Base-by-base conservation (phyloP, 1,140 invertebrate genomes). In the Mycetomoellerius zeteki region DNA sequence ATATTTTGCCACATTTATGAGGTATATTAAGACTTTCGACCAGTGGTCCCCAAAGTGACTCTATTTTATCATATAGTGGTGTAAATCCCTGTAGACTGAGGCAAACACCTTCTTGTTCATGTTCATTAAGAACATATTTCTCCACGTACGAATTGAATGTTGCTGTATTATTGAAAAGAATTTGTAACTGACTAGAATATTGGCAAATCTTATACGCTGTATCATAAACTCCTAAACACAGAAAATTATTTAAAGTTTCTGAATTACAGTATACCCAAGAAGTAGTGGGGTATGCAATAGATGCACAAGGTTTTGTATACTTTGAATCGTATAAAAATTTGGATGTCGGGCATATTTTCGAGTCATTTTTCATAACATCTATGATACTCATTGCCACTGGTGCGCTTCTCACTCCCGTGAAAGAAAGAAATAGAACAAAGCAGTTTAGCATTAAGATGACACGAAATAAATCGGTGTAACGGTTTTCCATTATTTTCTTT, bases 211-310 rank as follows among this genome's bases (percentile, higher is more conserved):
- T 89, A 5, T 84, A 86, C n/a, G 54, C 30, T 8, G 82, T 54
- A 50, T 92, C 91, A 14, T 90, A 86, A 30, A 91, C 58, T 65
- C 76, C 73, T 37, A 92, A 72, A 62, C 91, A 92, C 54, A 92
- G 33, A 33, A 77, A 73, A 10, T 2, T 77, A 52, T 62, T 19
- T 33, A 56, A 21, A 7, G 24, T 54, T 0, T 3, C 5, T 10
- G 5, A 0, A 4, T 10, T 52, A 16, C 19, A 24, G 7, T 78
- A 43, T 1, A 12, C 24, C 37, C 7, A 2, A 12, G 12, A 0
- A 19, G 0, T 0, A 37, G 3, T 54, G 5, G 88, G 67, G 67
- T 89, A 91, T 19, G 10, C 12, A 47, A 76, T 21, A 3, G 19
- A 19, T 3, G 14, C 4, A 75, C 91, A 92, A 19, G 8, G 14